Percentiles rank a stretch among this genome's conserved stretches.
Evolutionary conservation across 2,113 vertebrate species (phyloP).

Genomic region (Vombatus ursinus): DNA sequence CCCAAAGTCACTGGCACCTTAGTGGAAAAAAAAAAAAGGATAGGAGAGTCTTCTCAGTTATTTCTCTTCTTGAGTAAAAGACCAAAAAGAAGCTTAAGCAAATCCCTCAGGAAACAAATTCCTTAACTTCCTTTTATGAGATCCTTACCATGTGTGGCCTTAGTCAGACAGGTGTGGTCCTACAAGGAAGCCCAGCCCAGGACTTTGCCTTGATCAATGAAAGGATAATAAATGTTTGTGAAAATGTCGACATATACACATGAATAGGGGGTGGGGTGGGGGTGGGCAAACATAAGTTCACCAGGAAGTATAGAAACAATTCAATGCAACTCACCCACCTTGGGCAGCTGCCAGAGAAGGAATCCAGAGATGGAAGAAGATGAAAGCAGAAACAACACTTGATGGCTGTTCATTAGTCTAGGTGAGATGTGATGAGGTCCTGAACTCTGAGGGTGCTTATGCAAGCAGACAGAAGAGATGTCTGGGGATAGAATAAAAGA

Average conservation of each 20-base stretch:
- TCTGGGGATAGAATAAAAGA: too few species aligned
- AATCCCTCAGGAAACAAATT: neutral
- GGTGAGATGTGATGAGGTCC: neutral
- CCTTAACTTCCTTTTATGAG: neutral
- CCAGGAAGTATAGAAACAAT: neutral
- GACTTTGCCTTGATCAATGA: neutral
- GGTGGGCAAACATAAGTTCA: neutral
- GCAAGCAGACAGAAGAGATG: neutral
- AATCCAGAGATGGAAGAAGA: neutral
- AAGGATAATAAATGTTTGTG: neutral
- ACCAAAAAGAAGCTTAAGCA: neutral
- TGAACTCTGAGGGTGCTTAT: too few species aligned
- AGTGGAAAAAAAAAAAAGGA: neutral
- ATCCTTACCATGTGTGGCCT: too few species aligned
- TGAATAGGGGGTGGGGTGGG: neutral
- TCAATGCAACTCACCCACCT: too few species aligned
- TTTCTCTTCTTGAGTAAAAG: neutral
- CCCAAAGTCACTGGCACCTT: neutral
- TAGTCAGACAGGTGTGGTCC: neutral
- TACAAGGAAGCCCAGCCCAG: neutral
- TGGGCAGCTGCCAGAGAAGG: too few species aligned
- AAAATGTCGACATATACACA: neutral
- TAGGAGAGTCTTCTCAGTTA: neutral
- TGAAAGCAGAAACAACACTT: neutral
- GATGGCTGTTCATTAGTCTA: too few species aligned